Percentiles rank a stretch among this genome's conserved stretches.
These are phyloP conservation scores for Ptychobarbus kaznakovi DNA, from an alignment of 2,797 vertebrate genomes.

Conservation along the genomic window DNA sequence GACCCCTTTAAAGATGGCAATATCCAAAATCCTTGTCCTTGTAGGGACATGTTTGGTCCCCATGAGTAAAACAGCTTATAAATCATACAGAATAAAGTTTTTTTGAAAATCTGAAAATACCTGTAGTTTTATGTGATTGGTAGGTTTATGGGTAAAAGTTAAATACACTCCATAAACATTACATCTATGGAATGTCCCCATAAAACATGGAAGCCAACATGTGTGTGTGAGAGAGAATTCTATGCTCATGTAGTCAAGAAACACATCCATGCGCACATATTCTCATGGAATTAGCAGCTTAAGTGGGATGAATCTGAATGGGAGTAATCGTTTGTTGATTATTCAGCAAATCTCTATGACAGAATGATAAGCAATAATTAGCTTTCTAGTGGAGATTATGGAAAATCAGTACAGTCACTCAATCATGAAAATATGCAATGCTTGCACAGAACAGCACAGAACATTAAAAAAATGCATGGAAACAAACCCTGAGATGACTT, in stretches of 20 bases:
- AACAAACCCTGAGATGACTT: neutral
- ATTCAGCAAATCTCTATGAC: neutral
- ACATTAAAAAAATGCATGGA: neutral
- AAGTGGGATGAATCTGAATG: neutral
- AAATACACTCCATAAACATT: too few relatives aligned
- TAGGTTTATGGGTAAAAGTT: too few relatives aligned
- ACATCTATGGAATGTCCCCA: too few relatives aligned
- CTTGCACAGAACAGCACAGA: neutral
- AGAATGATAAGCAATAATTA: neutral
- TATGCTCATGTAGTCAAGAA: neutral
- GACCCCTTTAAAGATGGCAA: neutral
- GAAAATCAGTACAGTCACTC: constrained; percentile 15
- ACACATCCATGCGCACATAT: neutral
- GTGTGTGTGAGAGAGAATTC: too few relatives aligned
- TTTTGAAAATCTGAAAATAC: too few relatives aligned
- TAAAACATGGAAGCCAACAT: neutral
- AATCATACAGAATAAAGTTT: too few relatives aligned
- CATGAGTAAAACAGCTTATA: too few relatives aligned
- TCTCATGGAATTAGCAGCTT: neutral
- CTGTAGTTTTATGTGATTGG: too few relatives aligned
- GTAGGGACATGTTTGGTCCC: too few relatives aligned
- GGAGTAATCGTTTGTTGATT: neutral
- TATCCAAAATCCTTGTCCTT: neutral
- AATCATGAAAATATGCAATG: neutral
- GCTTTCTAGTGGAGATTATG: neutral